Evolutionary conservation across 2,113 vertebrate species (phyloP).

Genomic region (Micronycteris hirsuta): DNA sequence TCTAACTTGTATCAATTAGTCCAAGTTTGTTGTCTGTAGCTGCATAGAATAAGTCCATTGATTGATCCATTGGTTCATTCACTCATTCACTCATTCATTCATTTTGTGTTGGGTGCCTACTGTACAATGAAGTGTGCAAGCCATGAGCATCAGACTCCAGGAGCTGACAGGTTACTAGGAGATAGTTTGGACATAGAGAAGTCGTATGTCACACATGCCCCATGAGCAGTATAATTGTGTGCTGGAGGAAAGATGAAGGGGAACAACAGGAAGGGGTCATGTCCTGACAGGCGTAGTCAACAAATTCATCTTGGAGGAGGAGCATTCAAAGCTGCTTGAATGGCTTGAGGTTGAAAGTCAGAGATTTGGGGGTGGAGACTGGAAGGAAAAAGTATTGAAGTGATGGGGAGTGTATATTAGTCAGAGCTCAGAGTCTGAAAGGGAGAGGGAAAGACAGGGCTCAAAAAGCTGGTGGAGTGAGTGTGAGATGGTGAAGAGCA

Average conservation of each 20-base stretch:
- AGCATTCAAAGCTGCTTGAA: not conserved
- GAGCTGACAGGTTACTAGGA: not conserved
- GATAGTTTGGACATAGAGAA: not conserved
- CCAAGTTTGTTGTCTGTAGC: not conserved
- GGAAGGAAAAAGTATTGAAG: not conserved
- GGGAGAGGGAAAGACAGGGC: not conserved
- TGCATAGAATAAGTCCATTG: not conserved
- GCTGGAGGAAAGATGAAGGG: not conserved
- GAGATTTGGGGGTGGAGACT: not conserved
- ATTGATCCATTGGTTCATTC: not conserved
- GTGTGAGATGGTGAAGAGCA: not conserved
- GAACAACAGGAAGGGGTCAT: not conserved
- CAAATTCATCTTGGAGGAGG: not conserved
- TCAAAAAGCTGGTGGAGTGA: not conserved
- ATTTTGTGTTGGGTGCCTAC: not conserved
- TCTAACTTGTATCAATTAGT: not conserved
- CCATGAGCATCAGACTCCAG: not conserved
- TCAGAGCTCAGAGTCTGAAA: not conserved
- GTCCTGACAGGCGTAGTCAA: not conserved
- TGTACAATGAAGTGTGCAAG: not conserved
- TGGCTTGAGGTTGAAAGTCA: not conserved
- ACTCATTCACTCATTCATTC: not conserved
- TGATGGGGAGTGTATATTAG: not conserved
- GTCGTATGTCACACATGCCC: not conserved
- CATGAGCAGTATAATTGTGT: not conserved